Base-by-base conservation (phyloP, 2,888 invertebrate genomes). In the Hemithea aestivaria region DNA sequence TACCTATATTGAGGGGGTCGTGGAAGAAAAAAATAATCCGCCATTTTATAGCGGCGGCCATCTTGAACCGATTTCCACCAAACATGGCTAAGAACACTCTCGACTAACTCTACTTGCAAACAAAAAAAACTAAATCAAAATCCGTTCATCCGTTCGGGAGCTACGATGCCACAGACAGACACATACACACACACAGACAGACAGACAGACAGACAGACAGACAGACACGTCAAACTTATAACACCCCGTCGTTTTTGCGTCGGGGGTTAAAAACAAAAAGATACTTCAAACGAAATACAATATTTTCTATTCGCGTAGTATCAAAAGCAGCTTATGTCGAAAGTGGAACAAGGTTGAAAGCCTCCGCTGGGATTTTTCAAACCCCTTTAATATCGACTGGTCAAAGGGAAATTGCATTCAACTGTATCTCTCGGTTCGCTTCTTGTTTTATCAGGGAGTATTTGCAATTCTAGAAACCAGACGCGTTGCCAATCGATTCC, bases 351-450 rank as follows among this genome's bases (percentile, higher is more conserved):
- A 50, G 50, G 50, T 48, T 48, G 37, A 24, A 27, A 29, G 35
- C 32, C 26, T 26, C 40, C 40, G 28, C 27, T 26, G 46, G 39
- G 44, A 44, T 46, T 46, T 50, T 48, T 43, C 45, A 40, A 42
- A 45, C 45, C 48, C 44, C 44, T 48, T 42, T 49, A 47, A 47
- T 46, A 41, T 46, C 40, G 22, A 32, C 45, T 37, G 46, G 44
- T 43, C 48, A 48, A 50, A 53, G 36, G 38, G 43, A 49, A 44
- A 45, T 49, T 45, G 52, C 45, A 41, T 45, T 38, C 39, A 47
- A 41, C 43, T 45, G 44, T 44, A 48, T 49, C 41, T 41, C 28
- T 39, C 28, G 42, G 24, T 32, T 45, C 37, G 40, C 35, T 35
- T 27, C 11, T 20, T 33, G 31, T 38, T 41, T 45, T 40, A 37